Evolutionary conservation across 1,140 invertebrate species (phyloP).

Genomic region (Melitaea cinxia): DNA sequence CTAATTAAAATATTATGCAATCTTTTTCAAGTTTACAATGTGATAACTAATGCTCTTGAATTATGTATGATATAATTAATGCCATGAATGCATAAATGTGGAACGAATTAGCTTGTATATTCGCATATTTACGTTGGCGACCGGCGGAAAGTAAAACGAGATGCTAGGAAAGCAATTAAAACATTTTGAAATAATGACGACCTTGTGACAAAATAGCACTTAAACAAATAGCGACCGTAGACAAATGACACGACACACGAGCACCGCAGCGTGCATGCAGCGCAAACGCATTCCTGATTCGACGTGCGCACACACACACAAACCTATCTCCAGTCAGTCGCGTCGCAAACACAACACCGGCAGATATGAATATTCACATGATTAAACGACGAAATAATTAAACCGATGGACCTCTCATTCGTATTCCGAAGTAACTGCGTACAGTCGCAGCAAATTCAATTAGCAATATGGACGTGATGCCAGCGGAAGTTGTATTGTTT

Average conservation of each 20-base stretch:
- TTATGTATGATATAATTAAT: slow-evolving; percentile 1
- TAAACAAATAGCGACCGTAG: slow-evolving; percentile 53
- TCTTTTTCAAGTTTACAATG: neutral
- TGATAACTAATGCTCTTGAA: slow-evolving; percentile 2
- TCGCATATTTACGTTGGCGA: neutral
- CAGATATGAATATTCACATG: slow-evolving; percentile 45
- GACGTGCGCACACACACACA: slow-evolving; percentile 43
- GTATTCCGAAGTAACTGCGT: slow-evolving; percentile 24
- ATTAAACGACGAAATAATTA: slow-evolving; percentile 39
- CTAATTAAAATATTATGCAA: neutral
- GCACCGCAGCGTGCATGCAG: slow-evolving; percentile 52
- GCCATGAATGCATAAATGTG: slow-evolving; percentile 2
- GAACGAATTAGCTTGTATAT: neutral
- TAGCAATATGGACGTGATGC: slow-evolving; percentile 28
- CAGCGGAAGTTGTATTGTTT: slow-evolving; percentile 34
- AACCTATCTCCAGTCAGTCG: slow-evolving; percentile 32
- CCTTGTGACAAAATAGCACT: slow-evolving; percentile 55
- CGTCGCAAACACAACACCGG: slow-evolving; percentile 37
- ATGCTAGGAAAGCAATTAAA: slow-evolving; percentile 29
- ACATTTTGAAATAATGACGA: slow-evolving; percentile 37
- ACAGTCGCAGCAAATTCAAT: slow-evolving; percentile 29
- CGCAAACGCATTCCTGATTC: slow-evolving; percentile 72
- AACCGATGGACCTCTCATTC: slow-evolving; percentile 29
- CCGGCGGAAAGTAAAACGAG: slow-evolving; percentile 2
- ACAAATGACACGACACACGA: slow-evolving; percentile 45